Conservation (phyloP, 2,113 vertebrate species). For the Petrocephalus microphthalmus region DNA sequence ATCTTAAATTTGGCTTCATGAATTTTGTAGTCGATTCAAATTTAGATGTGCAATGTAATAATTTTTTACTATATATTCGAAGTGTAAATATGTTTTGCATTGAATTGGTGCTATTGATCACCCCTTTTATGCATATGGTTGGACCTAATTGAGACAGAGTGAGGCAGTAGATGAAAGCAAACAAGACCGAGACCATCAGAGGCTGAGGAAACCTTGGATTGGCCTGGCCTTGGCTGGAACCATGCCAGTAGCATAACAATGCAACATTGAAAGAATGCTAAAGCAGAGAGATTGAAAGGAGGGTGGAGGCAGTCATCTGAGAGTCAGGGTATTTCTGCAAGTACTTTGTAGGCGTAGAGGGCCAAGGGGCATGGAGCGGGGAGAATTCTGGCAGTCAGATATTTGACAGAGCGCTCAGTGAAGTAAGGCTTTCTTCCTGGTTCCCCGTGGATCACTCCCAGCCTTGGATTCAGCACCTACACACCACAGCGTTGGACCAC, state of each 20-base stretch:
- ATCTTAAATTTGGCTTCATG: not conserved
- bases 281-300: not conserved
- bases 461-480: not conserved
- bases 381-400: constrained; percentile 4
- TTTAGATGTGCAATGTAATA: not conserved
- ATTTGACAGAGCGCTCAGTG: not conserved
- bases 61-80: not conserved
- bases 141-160: not conserved
- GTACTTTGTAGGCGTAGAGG: not conserved
- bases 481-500: not conserved
- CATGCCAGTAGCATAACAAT: not conserved
- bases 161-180: not conserved
- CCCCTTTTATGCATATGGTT: not conserved
- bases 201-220: not conserved
- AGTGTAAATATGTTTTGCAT: not conserved
- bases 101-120: not conserved
- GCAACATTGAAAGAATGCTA: not conserved
- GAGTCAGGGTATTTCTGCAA: not conserved
- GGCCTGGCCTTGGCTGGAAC: constrained; percentile 3
- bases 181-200: not conserved
- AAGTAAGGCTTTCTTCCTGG: not conserved
- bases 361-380: not conserved
- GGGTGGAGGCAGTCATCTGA: not conserved
- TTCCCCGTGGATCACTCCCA: not conserved
- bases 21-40: not conserved